Evolutionary conservation across 2,113 vertebrate species (phyloP).

Genomic region (Smithornis capensis): DNA sequence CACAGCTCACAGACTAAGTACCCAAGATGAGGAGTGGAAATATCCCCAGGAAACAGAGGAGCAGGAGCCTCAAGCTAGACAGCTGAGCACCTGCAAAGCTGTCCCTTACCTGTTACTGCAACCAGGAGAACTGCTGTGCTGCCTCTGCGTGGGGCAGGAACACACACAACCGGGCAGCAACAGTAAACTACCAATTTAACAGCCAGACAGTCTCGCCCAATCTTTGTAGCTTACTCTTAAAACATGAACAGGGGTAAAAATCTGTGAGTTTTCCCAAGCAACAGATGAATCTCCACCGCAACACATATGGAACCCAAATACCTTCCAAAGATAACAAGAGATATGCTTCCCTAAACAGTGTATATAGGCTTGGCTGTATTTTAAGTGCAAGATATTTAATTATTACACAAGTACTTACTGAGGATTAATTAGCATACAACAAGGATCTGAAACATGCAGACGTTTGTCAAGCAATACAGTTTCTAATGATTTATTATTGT

Average conservation of each 20-base stretch:
- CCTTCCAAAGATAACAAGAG: not conserved
- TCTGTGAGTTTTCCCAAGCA: not conserved
- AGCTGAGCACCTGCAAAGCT: not conserved
- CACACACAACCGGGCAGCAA: not conserved
- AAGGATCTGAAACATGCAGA: constrained; percentile 27
- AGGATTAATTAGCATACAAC: constrained; percentile 42
- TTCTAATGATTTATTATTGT: constrained; percentile 52
- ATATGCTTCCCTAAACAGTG: not conserved
- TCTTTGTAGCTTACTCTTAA: not conserved
- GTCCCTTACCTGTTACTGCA: not conserved
- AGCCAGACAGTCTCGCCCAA: not conserved
- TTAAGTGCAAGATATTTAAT: constrained; percentile 42
- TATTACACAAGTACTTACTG: constrained; percentile 21
- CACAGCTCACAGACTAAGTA: not conserved
- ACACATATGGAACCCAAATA: not conserved
- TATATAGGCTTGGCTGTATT: constrained; percentile 1
- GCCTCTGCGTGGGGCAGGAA: not conserved
- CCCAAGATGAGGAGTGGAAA: not conserved
- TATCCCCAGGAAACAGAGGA: not conserved
- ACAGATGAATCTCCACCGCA: not conserved
- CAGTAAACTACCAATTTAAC: not conserved
- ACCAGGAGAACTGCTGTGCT: not conserved
- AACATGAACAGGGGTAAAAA: not conserved
- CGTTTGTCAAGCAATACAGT: constrained; percentile 29
- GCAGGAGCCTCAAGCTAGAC: not conserved